A percentile compares a stretch with the other conserved stretches of the same genome.
Evolutionary conservation across 2,113 vertebrate genomes (phyloP).

Genomic region (Calyptomena viridis): DNA sequence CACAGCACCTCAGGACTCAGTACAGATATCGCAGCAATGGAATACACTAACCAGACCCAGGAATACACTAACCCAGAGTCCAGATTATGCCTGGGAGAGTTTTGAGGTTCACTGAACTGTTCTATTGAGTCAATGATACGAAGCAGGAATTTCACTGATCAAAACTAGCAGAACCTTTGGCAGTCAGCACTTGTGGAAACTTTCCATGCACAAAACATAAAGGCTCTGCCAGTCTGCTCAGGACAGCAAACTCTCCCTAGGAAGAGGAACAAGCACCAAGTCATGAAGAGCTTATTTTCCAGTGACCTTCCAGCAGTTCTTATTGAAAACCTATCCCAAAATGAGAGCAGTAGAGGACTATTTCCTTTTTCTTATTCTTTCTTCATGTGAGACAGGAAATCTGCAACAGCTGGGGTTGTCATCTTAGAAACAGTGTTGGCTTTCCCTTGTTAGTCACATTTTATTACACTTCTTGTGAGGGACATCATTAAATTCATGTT

Average conservation of each 20-base stretch:
- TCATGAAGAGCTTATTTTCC: neutral
- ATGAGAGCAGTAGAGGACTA: neutral
- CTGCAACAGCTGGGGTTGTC: neutral
- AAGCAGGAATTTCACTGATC: neutral
- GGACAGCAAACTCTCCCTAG: neutral
- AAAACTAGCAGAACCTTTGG: neutral
- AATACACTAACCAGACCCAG: neutral
- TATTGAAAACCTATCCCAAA: neutral
- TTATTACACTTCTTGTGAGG: rapidly evolving
- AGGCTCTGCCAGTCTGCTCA: neutral
- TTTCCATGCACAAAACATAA: neutral
- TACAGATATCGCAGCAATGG: rapidly evolving
- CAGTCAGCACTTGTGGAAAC: neutral
- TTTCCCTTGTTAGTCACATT: neutral
- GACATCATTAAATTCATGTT: neutral
- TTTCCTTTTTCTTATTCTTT: neutral
- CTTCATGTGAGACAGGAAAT: neutral
- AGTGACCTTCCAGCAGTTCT: neutral
- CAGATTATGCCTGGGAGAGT: neutral
- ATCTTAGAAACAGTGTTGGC: neutral
- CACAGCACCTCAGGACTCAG: neutral
- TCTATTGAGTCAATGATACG: neutral
- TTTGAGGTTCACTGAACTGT: neutral
- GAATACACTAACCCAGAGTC: rapidly evolving
- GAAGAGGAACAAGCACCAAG: neutral